Evolutionary conservation across 2,797 vertebrate genomes (phyloP).

Genomic region (Periparus ater): DNA sequence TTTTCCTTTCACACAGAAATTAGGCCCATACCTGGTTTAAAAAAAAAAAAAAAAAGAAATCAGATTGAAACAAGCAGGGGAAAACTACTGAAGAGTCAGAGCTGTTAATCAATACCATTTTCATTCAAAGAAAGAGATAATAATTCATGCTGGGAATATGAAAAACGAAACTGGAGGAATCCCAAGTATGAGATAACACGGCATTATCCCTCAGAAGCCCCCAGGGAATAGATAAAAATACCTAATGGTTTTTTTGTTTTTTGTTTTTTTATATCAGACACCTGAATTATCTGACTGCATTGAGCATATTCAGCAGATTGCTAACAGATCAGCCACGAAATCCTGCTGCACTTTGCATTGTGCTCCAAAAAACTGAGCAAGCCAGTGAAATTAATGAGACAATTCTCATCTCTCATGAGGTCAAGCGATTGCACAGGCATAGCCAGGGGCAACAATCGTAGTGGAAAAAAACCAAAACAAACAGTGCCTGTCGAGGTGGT

Average conservation of each 20-base stretch:
- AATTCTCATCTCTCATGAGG: slow-evolving; percentile 33
- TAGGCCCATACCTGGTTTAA: neutral
- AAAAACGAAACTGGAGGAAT: neutral
- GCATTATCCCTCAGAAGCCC: neutral
- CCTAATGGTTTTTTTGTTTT: neutral
- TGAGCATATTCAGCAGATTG: slow-evolving; percentile 9
- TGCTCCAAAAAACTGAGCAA: slow-evolving; percentile 32
- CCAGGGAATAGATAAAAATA: slow-evolving; percentile 31
- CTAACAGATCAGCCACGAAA: neutral
- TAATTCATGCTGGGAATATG: neutral
- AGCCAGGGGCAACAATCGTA: slow-evolving; percentile 1
- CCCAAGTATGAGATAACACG: neutral
- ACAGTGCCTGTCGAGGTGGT: slow-evolving; percentile 3
- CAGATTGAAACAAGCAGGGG: neutral
- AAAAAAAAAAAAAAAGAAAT: neutral
- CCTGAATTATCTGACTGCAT: neutral
- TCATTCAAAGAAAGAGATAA: neutral
- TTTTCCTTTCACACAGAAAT: neutral
- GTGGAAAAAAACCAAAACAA: slow-evolving; percentile 37
- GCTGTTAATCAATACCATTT: neutral
- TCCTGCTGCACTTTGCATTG: slow-evolving; percentile 10
- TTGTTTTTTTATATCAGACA: neutral
- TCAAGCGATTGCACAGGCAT: neutral
- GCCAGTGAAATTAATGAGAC: slow-evolving; percentile 5
- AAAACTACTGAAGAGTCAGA: neutral